Evolutionary conservation across 2,888 invertebrate species (phyloP), one percentile per base, ranked within the genome.

Genomic region (Gymnocheta viridis): DNA sequence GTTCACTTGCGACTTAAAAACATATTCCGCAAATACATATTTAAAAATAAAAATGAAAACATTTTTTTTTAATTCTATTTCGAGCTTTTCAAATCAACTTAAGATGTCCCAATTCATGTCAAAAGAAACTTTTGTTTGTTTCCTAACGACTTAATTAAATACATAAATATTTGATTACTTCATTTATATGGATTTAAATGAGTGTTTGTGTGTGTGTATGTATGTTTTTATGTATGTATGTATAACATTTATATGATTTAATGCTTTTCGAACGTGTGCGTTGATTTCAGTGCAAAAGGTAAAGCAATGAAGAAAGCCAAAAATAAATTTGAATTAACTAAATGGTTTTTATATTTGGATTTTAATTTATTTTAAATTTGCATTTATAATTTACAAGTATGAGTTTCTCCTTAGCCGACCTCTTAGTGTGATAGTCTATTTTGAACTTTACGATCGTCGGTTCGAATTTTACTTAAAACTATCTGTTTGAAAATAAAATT

Each of bases 131-230:
- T 17, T 58, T 22, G 17, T 41, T 27, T 19, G 49, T 51, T 51
- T 64, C 7, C n/a, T 54, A 44, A 54, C 41, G 41, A 64, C 19
- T 62, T 47, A 47, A 64, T 56, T 72, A 64, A 79, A 58, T 76
- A 41, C 22, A 41, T 22, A 64, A 67, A 62, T 66, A 38, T 24
- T 22, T 66, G 24, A 62, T 62, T 56, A 29, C 41, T 29, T n/a
- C n/a, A 56, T 44, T 66, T 49, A 24, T 1, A 64, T 19, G n/a
- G n/a, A n/a, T n/a, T n/a, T n/a, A n/a, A n/a, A n/a, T n/a, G n/a
- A n/a, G n/a, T n/a, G n/a, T n/a, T n/a, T n/a, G n/a, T n/a, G n/a
- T n/a, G n/a, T n/a, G n/a, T n/a, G 24, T 27, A 51, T 24, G 22
- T 22, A 22, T 2, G 0, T 10, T 19, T 7, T 19, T 19, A 24